These are phyloP conservation scores for Heliconius congener DNA, from an alignment of 1,140 invertebrate species.

Conservation along the genomic window DNA sequence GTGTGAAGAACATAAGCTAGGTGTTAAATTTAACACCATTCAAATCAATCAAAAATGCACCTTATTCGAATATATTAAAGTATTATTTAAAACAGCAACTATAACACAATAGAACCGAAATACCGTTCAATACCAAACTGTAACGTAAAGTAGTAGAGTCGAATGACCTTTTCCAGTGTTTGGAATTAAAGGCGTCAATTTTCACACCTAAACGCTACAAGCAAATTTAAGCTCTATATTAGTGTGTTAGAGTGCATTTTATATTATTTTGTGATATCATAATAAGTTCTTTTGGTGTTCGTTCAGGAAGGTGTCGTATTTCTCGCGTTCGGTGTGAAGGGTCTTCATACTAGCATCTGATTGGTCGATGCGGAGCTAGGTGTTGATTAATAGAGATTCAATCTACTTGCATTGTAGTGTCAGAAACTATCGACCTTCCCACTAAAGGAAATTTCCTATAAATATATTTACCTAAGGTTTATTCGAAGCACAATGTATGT, in stretches of 20 bases:
- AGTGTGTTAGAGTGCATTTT: constrained; percentile 37
- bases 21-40: constrained; percentile 75
- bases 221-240: constrained; percentile 36
- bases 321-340: constrained; percentile 78
- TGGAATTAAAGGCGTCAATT: constrained; percentile 71
- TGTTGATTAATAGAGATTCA: constrained; percentile 57
- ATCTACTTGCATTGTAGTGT: background rate
- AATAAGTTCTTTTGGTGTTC: constrained; percentile 47
- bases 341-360: constrained; percentile 54
- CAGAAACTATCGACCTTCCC: background rate
- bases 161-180: constrained; percentile 20
- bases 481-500: too few relatives aligned
- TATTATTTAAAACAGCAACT: constrained; percentile 33
- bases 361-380: constrained; percentile 57
- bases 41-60: constrained; percentile 33
- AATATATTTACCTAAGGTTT: background rate
- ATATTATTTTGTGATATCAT: background rate
- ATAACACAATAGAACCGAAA: constrained; percentile 41
- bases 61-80: constrained; percentile 25
- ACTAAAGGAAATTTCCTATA: background rate
- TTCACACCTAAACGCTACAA: constrained; percentile 65
- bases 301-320: constrained; percentile 68
- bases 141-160: constrained; percentile 43
- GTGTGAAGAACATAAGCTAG: constrained; percentile 53
- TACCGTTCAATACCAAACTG: constrained; percentile 39